A percentile compares a stretch with the other conserved stretches of the same genome.
Conservation (phyloP, 2,113 vertebrate genomes). For the Rhinolophus sinicus region DNA sequence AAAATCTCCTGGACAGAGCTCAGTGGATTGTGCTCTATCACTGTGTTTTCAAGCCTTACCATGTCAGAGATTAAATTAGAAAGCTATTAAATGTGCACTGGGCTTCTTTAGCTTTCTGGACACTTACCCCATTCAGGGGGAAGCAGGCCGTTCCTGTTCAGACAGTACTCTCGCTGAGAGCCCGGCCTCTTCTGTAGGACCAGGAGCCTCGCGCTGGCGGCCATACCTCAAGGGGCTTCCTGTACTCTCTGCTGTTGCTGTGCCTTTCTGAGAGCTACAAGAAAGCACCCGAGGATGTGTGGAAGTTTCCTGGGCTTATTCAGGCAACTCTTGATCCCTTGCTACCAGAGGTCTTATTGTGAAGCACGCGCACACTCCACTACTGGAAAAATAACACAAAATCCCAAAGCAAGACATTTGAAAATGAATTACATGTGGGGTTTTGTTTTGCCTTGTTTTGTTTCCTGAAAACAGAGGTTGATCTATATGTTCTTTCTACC, state of each 20-base stretch:
- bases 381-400: not conserved
- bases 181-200: not conserved
- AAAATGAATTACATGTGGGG: not conserved
- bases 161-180: not conserved
- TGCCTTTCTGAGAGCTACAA: not conserved
- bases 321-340: not conserved
- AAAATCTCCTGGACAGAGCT: not conserved
- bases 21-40: not conserved
- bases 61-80: conserved; percentile 16
- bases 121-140: not conserved
- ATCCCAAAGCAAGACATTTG: not conserved
- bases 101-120: conserved; percentile 45
- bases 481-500: not conserved
- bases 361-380: not conserved
- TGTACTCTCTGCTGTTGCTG: not conserved
- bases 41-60: not conserved
- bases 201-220: not conserved
- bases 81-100: not conserved
- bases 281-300: not conserved
- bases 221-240: not conserved
- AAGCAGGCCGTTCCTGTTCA: not conserved
- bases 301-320: not conserved
- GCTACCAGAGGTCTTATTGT: not conserved
- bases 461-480: not conserved
- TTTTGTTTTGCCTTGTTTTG: not conserved